A percentile compares a stretch with the other conserved stretches of the same genome.
Conservation (phyloP, 2,113 vertebrate genomes). For the Sorex araneus region DNA sequence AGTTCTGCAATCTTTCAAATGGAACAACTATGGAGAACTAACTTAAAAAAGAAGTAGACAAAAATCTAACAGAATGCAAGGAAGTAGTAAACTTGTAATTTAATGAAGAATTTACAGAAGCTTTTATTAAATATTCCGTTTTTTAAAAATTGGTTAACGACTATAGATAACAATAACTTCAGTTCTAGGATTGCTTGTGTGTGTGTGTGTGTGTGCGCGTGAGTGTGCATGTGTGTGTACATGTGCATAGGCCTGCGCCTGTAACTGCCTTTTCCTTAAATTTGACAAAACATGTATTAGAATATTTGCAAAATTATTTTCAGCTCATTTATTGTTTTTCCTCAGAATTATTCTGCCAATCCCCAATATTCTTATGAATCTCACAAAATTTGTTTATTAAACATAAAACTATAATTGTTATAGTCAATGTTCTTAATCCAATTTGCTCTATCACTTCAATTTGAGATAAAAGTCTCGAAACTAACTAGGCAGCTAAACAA, state of each 20-base stretch:
- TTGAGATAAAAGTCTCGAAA: background rate
- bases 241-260: no score
- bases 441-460: background rate
- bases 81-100: background rate
- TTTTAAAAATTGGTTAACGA: slow-evolving; percentile 24
- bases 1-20: background rate
- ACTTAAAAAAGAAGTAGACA: background rate
- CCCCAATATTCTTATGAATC: background rate
- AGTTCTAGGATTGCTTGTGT: background rate
- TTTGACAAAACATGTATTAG: background rate
- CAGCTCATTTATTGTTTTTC: background rate
- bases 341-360: slow-evolving; percentile 22
- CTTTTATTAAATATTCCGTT: background rate
- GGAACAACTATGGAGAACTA: background rate
- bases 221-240: background rate
- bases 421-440: background rate
- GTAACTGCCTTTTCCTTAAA: background rate
- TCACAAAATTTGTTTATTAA: background rate
- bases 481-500: background rate
- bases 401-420: background rate
- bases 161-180: background rate
- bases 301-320: background rate
- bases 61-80: background rate
- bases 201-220: background rate
- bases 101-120: background rate